Base-by-base conservation (phyloP, 2,113 vertebrate genomes). In the Paradoxurus hermaphroditus region DNA sequence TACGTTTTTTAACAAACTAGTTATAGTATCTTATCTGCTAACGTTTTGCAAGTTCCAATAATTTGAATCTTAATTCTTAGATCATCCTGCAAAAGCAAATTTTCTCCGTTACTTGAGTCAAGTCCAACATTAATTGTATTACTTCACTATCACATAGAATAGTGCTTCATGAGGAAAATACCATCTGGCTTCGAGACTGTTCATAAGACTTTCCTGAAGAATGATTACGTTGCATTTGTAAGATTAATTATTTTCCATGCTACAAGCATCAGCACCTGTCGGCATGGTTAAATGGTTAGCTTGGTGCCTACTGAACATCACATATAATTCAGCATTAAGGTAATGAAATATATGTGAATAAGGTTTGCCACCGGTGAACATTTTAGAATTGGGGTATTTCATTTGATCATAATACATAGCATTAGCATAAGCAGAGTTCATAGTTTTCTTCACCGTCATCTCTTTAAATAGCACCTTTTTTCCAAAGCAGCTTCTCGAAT, bases 211-310 rank as follows among this genome's bases (percentile, higher is more conserved):
- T 56, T 68, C 15, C 77, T 95, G 51, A 95, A 73, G 78, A 85
- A 92, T 39, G 49, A 94, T 53, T 67, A 93, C 0, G 0, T 0
- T 36, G 41, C 39, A 79, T 59, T 95, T 92, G 81, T 65, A 84
- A 91, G 85, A 65, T 46, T 44, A 62, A 92, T 86, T 21, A 62
- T 91, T 94, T 94, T 59, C 67, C 95, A n/a, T 23, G n/a, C 62
- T 83, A 44, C 65, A 78, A 41, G 63, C 27, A 46, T 90, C 31
- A 82, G 27, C 51, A 72, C 53, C 51, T 34, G 49, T 86, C 8
- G 3, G 78, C 56, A 82, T 21, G 29, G 51, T 81, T 86, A 78
- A 53, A 70, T 25, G 12, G 44, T 59, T 75, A 41, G 68, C 25
- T 68, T 68, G 68, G 44, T 68, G 62, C 6, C 79, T 90, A 4